Evolutionary conservation across 1,140 invertebrate genomes (phyloP), one percentile per base, ranked within the genome.

Genomic region (Ditylenchus dipsaci): DNA sequence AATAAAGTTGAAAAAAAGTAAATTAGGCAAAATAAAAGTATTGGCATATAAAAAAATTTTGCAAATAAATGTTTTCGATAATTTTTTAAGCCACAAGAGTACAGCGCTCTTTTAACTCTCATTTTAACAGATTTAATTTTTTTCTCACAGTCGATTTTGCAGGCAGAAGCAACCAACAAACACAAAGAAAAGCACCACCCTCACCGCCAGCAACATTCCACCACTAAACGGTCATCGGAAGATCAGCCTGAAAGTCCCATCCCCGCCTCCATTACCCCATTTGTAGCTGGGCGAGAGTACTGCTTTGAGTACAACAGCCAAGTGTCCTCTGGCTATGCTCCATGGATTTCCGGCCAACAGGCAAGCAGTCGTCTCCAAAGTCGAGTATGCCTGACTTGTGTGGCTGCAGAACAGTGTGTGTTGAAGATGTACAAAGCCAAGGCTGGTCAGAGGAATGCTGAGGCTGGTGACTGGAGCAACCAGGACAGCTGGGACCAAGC

Each of bases 281-380:
- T 61, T 29, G n/a, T 21, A 27, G n/a, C 59, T 29, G 59, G 59
- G 3, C n/a, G n/a, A 5, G 59, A 61, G 38, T 61, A 61, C 59
- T 33, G 27, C 38, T 61, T 61, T 29, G 59, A 61, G 19, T 61
- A 61, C 29, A 61, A 61, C 59, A 29, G 19, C 29, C 59, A 61
- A 61, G 29, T 61, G 17, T 19, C 59, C 5, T 33, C 59, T 19
- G 49, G 49, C 3, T 53, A 53, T 26, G n/a, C 49, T 17, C 49
- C 49, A 3, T 26, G 49, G 23, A 53, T 53, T 15, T 53, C 49
- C 8, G n/a, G n/a, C 3, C 49, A 53, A 26, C 49, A 53, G 15
- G 49, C 49, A 1, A 53, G n/a, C n/a, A 53, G 49, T 26, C 49
- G 49, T 3, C 49, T 53, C 3, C 3, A 53, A 19, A 53, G 49